Evolutionary conservation across 2,797 vertebrate species (phyloP).

Genomic region (Acanthurus tractus): DNA sequence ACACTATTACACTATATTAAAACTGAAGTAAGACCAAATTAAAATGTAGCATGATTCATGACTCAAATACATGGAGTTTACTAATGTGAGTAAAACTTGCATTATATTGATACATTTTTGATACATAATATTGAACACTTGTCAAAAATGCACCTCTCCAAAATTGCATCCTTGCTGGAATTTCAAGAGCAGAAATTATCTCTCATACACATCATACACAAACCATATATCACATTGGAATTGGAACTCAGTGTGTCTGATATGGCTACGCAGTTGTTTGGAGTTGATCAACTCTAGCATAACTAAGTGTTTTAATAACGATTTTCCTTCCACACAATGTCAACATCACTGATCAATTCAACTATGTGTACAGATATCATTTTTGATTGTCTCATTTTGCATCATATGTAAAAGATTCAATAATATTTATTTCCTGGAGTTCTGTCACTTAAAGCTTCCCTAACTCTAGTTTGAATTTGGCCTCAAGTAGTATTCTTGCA

Average conservation of each 20-base stretch:
- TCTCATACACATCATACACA: neutral
- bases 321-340: neutral
- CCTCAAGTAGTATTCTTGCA: neutral
- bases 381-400: neutral
- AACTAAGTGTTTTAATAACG: neutral
- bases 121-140: neutral
- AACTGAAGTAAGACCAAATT: slow-evolving; percentile 4
- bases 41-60: neutral
- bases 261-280: neutral
- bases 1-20: neutral
- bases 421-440: neutral
- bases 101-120: no score
- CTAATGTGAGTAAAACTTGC: neutral
- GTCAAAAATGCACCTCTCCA: neutral
- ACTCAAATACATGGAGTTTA: neutral
- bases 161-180: neutral
- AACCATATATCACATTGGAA: slow-evolving; percentile 6
- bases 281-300: neutral
- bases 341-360: neutral
- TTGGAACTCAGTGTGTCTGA: neutral
- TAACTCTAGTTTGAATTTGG: neutral
- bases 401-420: neutral
- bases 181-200: neutral
- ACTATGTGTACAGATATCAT: neutral
- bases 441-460: neutral